Evolutionary conservation across 2,113 vertebrate genomes (phyloP).

Genomic region (Nothocercus nigrocapillus): DNA sequence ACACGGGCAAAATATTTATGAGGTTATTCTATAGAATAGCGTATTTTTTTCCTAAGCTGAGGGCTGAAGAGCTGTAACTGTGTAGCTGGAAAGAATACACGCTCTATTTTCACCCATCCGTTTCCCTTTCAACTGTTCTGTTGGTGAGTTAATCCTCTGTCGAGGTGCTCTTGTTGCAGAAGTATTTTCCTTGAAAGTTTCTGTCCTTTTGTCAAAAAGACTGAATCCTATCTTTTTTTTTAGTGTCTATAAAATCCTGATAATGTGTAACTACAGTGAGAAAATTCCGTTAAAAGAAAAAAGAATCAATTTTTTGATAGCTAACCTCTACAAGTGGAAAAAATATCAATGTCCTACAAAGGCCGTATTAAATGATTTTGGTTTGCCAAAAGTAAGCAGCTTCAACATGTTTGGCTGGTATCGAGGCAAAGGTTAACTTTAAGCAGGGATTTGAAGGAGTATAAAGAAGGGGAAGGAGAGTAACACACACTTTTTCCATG

Average conservation of each 20-base stretch:
- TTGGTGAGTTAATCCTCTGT: neutral
- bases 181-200: neutral
- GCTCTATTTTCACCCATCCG: neutral
- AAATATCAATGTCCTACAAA: neutral
- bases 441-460: neutral
- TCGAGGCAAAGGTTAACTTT: neutral
- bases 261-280: neutral
- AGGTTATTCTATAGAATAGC: neutral
- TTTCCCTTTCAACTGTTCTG: neutral
- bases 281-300: neutral
- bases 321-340: neutral
- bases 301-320: neutral
- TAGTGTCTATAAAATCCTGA: neutral
- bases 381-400: neutral
- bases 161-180: too few relatives aligned
- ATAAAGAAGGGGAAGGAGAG: neutral
- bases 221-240: neutral
- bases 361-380: neutral
- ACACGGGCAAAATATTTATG: neutral
- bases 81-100: neutral
- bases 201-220: neutral
- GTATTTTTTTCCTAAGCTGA: neutral
- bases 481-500: neutral
- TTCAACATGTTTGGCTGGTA: neutral
- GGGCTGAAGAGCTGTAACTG: neutral